Percentiles rank a stretch among this genome's conserved stretches.
phyloP scores from a whole-genome alignment of 2,888 invertebrate species.

The Drosophila subsilvestris region DNA sequence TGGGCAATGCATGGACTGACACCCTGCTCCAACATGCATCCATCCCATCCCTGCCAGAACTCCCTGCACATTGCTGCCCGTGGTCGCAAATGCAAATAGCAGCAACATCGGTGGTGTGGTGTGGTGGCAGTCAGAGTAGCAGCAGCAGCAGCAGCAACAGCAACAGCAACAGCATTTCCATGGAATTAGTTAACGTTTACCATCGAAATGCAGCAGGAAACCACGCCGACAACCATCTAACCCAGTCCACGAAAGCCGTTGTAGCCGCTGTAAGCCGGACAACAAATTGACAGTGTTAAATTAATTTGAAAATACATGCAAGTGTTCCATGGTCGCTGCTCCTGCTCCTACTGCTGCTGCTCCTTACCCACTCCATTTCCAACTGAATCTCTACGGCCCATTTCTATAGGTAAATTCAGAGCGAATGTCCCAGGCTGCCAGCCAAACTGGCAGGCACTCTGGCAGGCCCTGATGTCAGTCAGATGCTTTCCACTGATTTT shows the following conservation, averaged over 20 bases:
- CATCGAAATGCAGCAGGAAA: conserved; percentile 57
- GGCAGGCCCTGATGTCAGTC: conserved; percentile 56
- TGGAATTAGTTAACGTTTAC: conserved; percentile 82
- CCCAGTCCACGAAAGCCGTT: conserved; percentile 18
- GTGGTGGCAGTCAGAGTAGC: conserved; percentile 34
- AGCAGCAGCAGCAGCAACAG: conserved; percentile 58
- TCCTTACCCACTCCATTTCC: conserved; percentile 26
- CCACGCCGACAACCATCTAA: conserved; percentile 38
- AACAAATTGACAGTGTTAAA: conserved; percentile 80
- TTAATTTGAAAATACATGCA: conserved; percentile 79
- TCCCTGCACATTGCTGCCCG: background rate
- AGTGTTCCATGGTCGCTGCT: conserved; percentile 43
- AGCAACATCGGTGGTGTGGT: background rate
- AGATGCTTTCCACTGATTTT: conserved; percentile 80
- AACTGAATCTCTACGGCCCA: conserved; percentile 26
- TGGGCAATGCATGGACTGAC: conserved; percentile 59
- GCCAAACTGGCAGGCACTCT: conserved; percentile 35
- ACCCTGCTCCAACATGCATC: conserved; percentile 34
- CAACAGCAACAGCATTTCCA: conserved; percentile 67
- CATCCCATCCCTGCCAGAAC: background rate
- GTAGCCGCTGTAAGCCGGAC: conserved; percentile 66
- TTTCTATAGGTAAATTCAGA: conserved; percentile 63
- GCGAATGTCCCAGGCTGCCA: conserved; percentile 4
- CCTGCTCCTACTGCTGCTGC: conserved; percentile 5
- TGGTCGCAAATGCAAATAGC: background rate